Base-by-base conservation (phyloP, 2,888 invertebrate genomes). In the Leptarthrus brevirostris region DNA sequence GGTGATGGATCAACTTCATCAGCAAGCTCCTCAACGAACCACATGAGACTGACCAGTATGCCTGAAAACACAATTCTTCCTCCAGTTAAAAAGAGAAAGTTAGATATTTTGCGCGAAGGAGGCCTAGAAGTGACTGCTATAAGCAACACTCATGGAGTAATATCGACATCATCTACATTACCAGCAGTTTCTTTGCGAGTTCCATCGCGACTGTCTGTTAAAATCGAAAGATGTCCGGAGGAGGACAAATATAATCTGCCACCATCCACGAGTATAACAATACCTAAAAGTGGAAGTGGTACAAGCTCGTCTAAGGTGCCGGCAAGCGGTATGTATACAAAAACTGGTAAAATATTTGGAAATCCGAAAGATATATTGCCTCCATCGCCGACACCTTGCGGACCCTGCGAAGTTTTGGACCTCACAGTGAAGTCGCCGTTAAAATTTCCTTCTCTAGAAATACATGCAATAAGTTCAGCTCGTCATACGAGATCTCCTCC, bases 81-180 rank as follows among this genome's bases (percentile, higher is more conserved):
- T 0, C 80, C 86, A 12, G 88, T 91, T 77, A 92, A 91, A 83
- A 89, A 88, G 79, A 89, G 90, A 76, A 92, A 92, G 80, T 85
- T 93, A 5, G 93, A 93, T 78, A 92, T 93, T 52, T 85, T 93
- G 44, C 90, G 91, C 74, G 91, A 92, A 79, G 88, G 92, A 12
- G 93, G 93, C 0, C 84, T 93, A 2, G 92, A 93, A 81, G 92
- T 93, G 1, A 93, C 92, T 0, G 89, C 92, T 0, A 88, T 92
- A 14, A 78, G 77, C 70, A 76, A 77, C 61, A 75, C 73, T 1
- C 75, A 75, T 36, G 76, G 77, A 8, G 70, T 76, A 8, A 73
- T 76, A 24, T 52, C 66, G 10, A 70, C 74, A 8, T 56, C 74
- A 8, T n/a, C 61, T 16, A 18, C 54, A 10, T 6, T 75, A 14